Percentiles rank a stretch among this genome's conserved stretches.
These are phyloP conservation scores for Lepilemur ruficaudatus DNA, from an alignment of 2,797 vertebrate species.

Conservation along the genomic window DNA sequence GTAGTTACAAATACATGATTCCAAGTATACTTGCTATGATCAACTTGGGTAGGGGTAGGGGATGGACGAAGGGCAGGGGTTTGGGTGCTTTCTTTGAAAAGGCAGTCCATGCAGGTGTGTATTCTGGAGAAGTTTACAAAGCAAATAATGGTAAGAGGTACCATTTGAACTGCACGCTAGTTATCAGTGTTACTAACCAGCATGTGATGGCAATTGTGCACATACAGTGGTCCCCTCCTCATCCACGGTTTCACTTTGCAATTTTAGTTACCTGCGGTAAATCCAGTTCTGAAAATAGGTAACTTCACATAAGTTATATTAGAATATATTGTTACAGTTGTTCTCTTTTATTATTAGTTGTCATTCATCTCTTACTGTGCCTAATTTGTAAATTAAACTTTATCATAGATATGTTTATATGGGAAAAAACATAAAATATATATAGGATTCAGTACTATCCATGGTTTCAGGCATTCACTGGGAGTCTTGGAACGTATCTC, in stretches of 20 bases:
- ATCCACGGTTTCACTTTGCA: background rate
- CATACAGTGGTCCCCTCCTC: too few species aligned
- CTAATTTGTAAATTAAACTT: background rate
- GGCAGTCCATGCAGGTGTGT: background rate
- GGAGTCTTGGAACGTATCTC: background rate
- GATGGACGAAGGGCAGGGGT: background rate
- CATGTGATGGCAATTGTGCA: background rate
- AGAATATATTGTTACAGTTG: background rate
- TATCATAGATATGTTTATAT: background rate
- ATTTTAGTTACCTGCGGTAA: background rate
- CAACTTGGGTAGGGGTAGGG: background rate
- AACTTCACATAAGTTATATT: background rate
- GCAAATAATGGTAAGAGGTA: background rate
- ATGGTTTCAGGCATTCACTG: background rate
- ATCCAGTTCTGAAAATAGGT: background rate
- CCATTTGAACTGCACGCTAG: background rate
- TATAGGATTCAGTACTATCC: background rate
- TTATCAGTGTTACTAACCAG: background rate
- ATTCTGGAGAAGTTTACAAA: background rate
- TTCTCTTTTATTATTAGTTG: background rate
- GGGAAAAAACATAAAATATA: background rate
- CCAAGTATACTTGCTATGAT: background rate
- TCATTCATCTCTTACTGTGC: background rate
- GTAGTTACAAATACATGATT: background rate
- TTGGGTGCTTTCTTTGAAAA: background rate